Evolutionary conservation across 2,797 vertebrate genomes (phyloP).

Genomic region (Hapalemur alaotrensis): DNA sequence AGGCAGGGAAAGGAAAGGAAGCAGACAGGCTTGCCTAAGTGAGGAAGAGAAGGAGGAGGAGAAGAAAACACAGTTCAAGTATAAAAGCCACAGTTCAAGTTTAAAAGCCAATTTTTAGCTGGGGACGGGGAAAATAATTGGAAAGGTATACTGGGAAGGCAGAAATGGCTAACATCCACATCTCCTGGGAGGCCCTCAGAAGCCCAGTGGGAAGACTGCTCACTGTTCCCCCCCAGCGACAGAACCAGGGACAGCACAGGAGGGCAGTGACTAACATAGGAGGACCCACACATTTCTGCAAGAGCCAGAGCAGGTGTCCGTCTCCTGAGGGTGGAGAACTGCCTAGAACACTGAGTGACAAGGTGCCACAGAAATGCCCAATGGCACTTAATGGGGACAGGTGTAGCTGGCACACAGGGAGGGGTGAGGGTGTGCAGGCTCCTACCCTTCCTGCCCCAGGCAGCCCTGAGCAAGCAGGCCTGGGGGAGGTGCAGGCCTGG

Average conservation of each 20-base stretch:
- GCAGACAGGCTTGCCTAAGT: background rate
- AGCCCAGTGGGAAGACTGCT: background rate
- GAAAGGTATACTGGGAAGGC: background rate
- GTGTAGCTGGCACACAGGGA: background rate
- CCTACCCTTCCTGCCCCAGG: background rate
- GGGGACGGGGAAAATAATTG: background rate
- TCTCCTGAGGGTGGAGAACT: background rate
- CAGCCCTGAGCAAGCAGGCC: background rate
- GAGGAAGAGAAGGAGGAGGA: background rate
- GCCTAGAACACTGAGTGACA: background rate
- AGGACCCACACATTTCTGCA: background rate
- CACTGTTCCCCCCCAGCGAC: background rate
- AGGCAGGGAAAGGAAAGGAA: background rate
- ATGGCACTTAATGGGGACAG: background rate
- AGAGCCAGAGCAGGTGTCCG: background rate
- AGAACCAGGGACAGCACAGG: background rate
- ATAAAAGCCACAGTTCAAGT: too few relatives aligned
- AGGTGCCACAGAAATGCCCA: background rate
- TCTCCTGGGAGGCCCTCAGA: background rate
- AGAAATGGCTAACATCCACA: background rate
- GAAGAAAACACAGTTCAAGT: background rate
- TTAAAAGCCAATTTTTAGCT: background rate
- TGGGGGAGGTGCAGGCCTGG: background rate
- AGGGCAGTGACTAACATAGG: background rate
- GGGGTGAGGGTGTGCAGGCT: background rate